Base-by-base conservation (phyloP, 2,888 invertebrate genomes). In the Calameuta pallipes region DNA sequence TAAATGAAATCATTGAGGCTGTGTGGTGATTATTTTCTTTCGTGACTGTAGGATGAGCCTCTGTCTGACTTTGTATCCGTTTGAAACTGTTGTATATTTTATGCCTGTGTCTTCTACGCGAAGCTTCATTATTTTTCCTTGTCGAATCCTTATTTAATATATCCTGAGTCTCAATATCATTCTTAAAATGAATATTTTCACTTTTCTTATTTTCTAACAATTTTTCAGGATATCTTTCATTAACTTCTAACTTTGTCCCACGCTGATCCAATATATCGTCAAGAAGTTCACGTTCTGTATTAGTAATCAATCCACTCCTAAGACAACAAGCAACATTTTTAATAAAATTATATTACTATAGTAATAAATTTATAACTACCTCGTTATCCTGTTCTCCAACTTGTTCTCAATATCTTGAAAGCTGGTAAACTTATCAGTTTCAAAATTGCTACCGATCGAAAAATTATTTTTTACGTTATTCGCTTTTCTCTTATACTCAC, bases 391-490 rank as follows among this genome's bases (percentile, higher is more conserved):
- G n/a, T 83, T 80, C 75, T 83, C 83, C 35, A 83, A 79, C 71
- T 70, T 80, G 33, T 77, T 79, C 70, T 81, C n/a, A 41, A 78
- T 82, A 35, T 83, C 79, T 13, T 82, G 78, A 74, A 83, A 83
- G 15, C 76, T 77, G 9, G 74, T 73, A 56, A 56, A 56, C 41
- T 56, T 56, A 23, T 23, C 41, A 23, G 23, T 56, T 56, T 56
- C 23, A 9, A 23, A 56, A 56, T 56, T 56, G 23, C 41, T 56
- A 56, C 41, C 41, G 41, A 69, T 12, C 31, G 73, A n/a, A 36
- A 12, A 37, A 71, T 71, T 34, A 41, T 11, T 73, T n/a, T 34
- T 41, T 73, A 73, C 30, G n/a, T 71, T 30, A 30, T 11, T 12
- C n/a, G 41, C 30, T 34, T n/a, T 23, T 15, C 23, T 56, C 41